Base-by-base conservation (phyloP, 2,113 vertebrate genomes). In the Pelusios castaneus region DNA sequence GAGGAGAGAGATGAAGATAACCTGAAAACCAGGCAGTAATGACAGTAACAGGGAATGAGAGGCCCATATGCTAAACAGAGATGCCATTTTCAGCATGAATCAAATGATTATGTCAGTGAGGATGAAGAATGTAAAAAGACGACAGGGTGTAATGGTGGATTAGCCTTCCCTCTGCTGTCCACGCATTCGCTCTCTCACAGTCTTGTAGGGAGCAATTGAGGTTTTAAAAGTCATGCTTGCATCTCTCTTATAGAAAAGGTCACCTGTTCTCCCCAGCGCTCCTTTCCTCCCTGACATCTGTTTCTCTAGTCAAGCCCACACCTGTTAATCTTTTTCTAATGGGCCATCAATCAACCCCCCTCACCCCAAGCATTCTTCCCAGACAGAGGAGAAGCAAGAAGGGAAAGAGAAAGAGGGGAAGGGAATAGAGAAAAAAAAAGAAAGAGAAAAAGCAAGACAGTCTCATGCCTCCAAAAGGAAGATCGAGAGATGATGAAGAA, bases 311-410 rank as follows among this genome's bases (percentile, higher is more conserved):
- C 84, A 67, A 92, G 85, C 38, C 43, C 97, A 94, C 95, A 97
- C 95, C 95, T 98, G 97, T 88, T 97, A 90, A 97, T 97, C 97
- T 97, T 91, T 94, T 91, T 87, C 95, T 98, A 98, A 97, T 96
- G 94, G 93, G 79, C 92, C 96, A 97, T 97, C 97, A 96, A 76
- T 97, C 97, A 97, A 85, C 34, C 88, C 38, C 49, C 87, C 38
- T 49, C 83, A 22, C n/a, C 91, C 25, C 96, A 89, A 94, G 56
- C 87, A 86, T 84, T 80, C 84, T 92, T 97, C 82, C 88, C 79
- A 95, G 84, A 84, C 38, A 92, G 89, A 85, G 56, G 31, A 27
- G 51, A 52, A 52, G 31, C 19, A 93, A 47, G 56, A 92, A 88
- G 85, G 27, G 63, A 63, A 55, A 75, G 47, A 29, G 79, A 70